Conservation (phyloP, 2,797 vertebrate species). For the Pitangus sulphuratus region DNA sequence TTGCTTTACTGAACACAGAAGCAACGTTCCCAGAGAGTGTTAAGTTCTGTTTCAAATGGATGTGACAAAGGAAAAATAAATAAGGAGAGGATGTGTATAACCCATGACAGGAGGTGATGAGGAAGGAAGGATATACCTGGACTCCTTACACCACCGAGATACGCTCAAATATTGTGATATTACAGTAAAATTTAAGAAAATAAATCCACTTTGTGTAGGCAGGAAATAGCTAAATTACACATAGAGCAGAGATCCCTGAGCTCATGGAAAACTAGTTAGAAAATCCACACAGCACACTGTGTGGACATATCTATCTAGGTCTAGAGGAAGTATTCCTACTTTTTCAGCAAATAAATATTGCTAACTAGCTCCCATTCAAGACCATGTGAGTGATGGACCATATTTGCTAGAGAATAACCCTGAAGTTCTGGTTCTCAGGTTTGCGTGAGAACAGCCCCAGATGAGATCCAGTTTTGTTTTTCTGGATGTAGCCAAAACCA, state of each 20-base stretch:
- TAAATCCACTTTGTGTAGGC: neutral
- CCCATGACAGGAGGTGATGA: neutral
- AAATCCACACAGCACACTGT: neutral
- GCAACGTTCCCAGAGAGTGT: neutral
- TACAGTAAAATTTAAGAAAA: neutral
- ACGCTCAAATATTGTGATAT: neutral
- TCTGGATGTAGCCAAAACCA: neutral
- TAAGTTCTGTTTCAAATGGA: neutral
- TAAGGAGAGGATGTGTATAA: neutral
- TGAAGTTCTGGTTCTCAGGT: neutral
- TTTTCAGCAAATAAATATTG: neutral
- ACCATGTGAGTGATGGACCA: neutral
- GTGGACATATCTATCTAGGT: neutral
- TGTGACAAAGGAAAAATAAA: conserved; percentile 7
- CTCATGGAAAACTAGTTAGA: neutral
- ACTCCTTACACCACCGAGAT: neutral
- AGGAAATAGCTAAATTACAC: neutral
- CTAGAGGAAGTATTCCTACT: neutral
- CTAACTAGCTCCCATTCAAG: neutral
- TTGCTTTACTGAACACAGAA: neutral
- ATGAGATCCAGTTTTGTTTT: neutral
- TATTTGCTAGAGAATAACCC: neutral
- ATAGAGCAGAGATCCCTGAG: conserved; percentile 49
- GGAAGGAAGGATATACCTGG: neutral
- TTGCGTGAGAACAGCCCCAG: neutral